Evolutionary conservation across 1,140 invertebrate species (phyloP), one percentile per base, ranked within the genome.

Genomic region (Vanessa tameamea): DNA sequence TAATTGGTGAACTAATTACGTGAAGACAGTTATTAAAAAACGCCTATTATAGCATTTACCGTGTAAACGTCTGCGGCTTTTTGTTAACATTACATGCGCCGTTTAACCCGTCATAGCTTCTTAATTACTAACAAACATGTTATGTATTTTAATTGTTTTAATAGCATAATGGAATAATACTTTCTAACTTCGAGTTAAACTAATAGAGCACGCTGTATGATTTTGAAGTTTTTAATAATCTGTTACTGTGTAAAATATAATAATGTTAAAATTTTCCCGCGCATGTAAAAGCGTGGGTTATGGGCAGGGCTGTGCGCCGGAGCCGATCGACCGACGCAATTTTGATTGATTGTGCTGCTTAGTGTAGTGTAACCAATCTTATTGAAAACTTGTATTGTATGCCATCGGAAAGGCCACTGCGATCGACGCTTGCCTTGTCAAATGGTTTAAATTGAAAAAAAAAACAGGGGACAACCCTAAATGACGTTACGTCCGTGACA

Each of bases 401-500:
- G 78, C 76, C 72, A 84, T 90, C 83, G 82, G 84, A 90, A 90
- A 92, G 87, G 87, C 86, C 89, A 83, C 86, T 89, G 88, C 83
- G 85, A 86, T 83, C 83, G 88, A 91, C 88, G 87, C 86, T 84
- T 81, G 82, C 82, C 87, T 84, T 87, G 84, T 89, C 88, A 90
- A 89, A 88, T 83, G 89, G 87, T 91, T 92, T 91, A 92, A 92
- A 92, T 90, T 92, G 89, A 92, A 91, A 92, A 92, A 91, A 92
- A 88, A 90, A 89, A 87, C 77, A 74, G 89, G 91, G 91, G 86
- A 88, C 87, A 88, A 86, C 89, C 91, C 88, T 87, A 88, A 87
- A 85, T 78, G 77, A 79, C 73, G 78, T 81, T 84, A 82, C 79
- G 77, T 71, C 82, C 81, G 82, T 89, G 88, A 90, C 90, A 88